Conservation (phyloP, 2,797 vertebrate genomes). For the Tragopan temminckii region DNA sequence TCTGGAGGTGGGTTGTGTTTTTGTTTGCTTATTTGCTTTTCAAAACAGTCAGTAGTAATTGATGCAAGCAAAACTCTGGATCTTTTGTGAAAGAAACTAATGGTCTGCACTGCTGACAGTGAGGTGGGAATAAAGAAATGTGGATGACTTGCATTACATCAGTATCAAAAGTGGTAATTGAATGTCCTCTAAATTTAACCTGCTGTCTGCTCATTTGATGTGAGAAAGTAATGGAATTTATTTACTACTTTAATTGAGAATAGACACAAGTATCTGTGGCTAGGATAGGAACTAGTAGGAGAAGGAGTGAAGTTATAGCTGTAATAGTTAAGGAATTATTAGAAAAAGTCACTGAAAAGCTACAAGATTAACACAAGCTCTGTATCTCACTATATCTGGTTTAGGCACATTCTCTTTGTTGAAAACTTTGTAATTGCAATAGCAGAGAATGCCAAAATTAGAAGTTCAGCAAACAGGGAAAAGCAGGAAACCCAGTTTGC, state of each 20-base stretch:
- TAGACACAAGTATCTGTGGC: not conserved
- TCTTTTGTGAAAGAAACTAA: not conserved
- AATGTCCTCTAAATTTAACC: not conserved
- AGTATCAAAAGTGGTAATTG: not conserved
- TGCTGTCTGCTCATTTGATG: not conserved
- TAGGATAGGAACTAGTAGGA: not conserved
- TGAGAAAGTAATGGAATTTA: not conserved
- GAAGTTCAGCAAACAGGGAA: not conserved
- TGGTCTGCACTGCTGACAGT: not conserved
- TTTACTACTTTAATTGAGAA: not conserved
- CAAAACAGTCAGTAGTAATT: not conserved
- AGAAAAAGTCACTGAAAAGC: not conserved
- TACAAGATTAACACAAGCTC: not conserved
- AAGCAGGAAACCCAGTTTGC: not conserved
- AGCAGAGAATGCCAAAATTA: not conserved
- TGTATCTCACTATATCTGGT: not conserved
- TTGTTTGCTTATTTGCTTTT: not conserved
- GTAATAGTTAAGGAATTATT: not conserved
- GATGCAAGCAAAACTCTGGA: not conserved
- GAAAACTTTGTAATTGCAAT: not conserved
- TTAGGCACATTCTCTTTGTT: not conserved
- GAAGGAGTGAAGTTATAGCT: not conserved
- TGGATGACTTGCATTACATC: not conserved
- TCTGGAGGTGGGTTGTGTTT: slow-evolving; percentile 85
- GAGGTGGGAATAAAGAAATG: not conserved